phyloP scores from a whole-genome alignment of 2,797 vertebrate genomes.

The Anas acuta region DNA sequence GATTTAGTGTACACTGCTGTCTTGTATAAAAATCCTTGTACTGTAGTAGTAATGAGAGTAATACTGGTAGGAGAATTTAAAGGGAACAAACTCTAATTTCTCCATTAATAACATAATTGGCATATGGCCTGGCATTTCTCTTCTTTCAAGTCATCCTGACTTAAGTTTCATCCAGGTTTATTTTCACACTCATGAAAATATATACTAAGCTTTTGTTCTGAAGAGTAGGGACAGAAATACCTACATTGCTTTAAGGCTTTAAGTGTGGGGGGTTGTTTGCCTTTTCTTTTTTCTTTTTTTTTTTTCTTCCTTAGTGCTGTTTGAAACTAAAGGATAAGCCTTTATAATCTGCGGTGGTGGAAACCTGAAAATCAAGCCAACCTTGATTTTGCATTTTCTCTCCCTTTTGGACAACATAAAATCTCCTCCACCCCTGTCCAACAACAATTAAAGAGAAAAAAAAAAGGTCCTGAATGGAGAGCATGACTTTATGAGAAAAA shows the following conservation, averaged over 20 bases:
- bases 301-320: background rate
- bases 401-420: background rate
- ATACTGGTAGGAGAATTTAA: conserved; percentile 4
- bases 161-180: background rate
- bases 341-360: background rate
- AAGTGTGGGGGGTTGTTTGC: background rate
- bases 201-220: background rate
- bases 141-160: background rate
- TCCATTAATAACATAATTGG: background rate
- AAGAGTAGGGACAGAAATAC: background rate
- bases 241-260: background rate
- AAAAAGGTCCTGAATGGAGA: fast-evolving
- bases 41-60: background rate
- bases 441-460: background rate
- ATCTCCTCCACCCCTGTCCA: background rate
- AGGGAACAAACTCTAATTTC: conserved; percentile 14
- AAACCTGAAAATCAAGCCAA: background rate
- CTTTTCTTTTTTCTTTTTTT: too few relatives aligned
- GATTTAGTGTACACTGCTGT: conserved; percentile 45
- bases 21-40: background rate
- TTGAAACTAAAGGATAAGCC: background rate
- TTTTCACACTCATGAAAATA: background rate
- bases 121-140: background rate
- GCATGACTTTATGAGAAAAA: background rate
- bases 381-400: background rate